These are phyloP conservation scores for Spilosoma lubricipeda DNA, from an alignment of 2,888 invertebrate species.

Conservation along the genomic window DNA sequence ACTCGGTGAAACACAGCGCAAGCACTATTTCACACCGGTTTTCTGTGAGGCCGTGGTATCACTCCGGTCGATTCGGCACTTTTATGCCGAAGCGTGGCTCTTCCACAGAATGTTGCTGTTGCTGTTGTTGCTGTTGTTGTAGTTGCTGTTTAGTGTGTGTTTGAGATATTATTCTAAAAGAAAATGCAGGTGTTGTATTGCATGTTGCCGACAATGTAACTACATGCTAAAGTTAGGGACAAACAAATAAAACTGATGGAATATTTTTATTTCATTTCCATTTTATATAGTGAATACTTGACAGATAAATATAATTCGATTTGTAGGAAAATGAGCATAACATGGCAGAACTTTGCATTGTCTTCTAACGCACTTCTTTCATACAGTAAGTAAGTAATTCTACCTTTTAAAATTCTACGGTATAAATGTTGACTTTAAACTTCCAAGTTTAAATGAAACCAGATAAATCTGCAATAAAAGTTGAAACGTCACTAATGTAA, in stretches of 20 bases:
- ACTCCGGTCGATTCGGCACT: too few relatives aligned
- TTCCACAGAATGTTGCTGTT: too few relatives aligned
- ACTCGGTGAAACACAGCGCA: too few relatives aligned
- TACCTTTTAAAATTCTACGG: neutral
- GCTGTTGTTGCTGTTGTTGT: too few relatives aligned
- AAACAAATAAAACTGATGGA: neutral
- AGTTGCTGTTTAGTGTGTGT: neutral
- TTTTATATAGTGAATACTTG: neutral
- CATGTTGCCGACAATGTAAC: neutral
- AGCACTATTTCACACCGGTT: too few relatives aligned
- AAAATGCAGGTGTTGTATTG: neutral
- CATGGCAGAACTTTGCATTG: neutral
- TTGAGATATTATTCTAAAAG: neutral
- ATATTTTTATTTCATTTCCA: too few relatives aligned
- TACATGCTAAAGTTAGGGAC: neutral
- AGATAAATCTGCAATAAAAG: neutral
- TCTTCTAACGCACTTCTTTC: neutral
- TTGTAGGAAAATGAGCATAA: neutral
- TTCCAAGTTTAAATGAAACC: neutral
- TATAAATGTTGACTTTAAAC: neutral
- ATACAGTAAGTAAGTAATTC: neutral
- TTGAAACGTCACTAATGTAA: too few relatives aligned
- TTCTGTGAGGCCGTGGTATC: too few relatives aligned
- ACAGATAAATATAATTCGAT: neutral
- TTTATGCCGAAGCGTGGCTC: too few relatives aligned